Base-by-base conservation (phyloP, 2,888 invertebrate species). In the Griposia aprilina region DNA sequence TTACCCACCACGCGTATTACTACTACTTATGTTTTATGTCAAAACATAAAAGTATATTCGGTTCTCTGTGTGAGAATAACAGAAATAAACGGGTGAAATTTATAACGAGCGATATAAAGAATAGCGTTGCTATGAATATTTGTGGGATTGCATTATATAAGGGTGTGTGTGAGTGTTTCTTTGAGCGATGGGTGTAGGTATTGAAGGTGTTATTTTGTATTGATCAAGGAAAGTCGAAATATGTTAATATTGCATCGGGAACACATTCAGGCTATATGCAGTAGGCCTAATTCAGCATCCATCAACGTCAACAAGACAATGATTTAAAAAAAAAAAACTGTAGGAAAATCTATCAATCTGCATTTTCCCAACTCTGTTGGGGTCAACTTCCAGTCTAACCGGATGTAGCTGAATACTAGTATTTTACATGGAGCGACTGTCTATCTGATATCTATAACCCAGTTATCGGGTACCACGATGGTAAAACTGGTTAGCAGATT, bases 1-100 rank as follows among this genome's bases (percentile, higher is more conserved):
- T 89, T 83, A 85, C 74, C 75, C 81, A 77, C 78, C 69, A 81
- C 83, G 85, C 81, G 85, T 86, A 88, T 87, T 83, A 87, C 85
- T 67, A 87, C 84, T 85, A 87, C 89, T 85, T 88, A 86, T 88
- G 84, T 86, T 90, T 90, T 91, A 91, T 87, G 86, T 85, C 79
- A 74, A 81, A 86, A 82, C 88, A 89, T 90, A 90, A 90, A 90
- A 90, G 82, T 81, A 84, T 88, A 87, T 82, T 81, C 75, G 81
- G 74, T 77, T 82, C 80, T 87, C 85, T 83, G 82, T 83, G 82
- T 77, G 75, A 78, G 83, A 89, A 89, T 89, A 88, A 89, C 82
- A 87, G 89, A 89, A 85, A 89, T 88, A 82, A 88, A 84, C 82
- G 36, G 65, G 45, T 66, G 78, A 87, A 88, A 88, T 84, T 87